Conservation (phyloP, 2,113 vertebrate species). For the Fulmarus glacialis region DNA sequence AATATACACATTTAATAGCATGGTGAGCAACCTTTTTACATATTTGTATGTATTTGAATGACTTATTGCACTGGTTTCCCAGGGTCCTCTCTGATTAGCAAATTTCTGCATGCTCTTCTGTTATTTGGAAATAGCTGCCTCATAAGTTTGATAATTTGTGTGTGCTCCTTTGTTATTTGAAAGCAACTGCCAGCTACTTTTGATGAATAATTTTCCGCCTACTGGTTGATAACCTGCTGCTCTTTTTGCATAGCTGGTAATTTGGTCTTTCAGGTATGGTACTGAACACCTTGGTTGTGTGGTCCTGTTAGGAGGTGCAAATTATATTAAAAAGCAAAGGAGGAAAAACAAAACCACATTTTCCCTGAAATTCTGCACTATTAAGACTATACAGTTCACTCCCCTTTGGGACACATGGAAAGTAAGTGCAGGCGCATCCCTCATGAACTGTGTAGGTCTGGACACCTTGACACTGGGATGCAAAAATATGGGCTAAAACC, state of each 20-base stretch:
- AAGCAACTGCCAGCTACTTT: background rate
- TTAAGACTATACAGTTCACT: background rate
- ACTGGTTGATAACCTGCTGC: background rate
- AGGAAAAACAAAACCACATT: background rate
- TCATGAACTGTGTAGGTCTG: background rate
- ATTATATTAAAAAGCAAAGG: background rate
- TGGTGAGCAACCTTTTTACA: background rate
- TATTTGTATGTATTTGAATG: background rate
- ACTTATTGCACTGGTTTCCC: background rate
- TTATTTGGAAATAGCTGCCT: background rate
- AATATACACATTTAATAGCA: background rate
- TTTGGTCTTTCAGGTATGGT: background rate
- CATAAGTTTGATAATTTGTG: background rate
- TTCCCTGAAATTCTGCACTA: background rate
- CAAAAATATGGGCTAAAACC: background rate
- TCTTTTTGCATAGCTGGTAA: background rate
- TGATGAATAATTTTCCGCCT: background rate
- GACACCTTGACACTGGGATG: fast-evolving
- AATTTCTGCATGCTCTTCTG: background rate
- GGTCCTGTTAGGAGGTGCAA: background rate
- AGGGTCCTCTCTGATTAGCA: background rate
- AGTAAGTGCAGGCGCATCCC: background rate
- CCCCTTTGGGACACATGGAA: background rate
- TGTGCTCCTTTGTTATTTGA: background rate
- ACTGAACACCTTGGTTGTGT: fast-evolving